These are phyloP conservation scores for Asbolus verrucosus DNA, from an alignment of 1,140 invertebrate species.

Conservation along the genomic window DNA sequence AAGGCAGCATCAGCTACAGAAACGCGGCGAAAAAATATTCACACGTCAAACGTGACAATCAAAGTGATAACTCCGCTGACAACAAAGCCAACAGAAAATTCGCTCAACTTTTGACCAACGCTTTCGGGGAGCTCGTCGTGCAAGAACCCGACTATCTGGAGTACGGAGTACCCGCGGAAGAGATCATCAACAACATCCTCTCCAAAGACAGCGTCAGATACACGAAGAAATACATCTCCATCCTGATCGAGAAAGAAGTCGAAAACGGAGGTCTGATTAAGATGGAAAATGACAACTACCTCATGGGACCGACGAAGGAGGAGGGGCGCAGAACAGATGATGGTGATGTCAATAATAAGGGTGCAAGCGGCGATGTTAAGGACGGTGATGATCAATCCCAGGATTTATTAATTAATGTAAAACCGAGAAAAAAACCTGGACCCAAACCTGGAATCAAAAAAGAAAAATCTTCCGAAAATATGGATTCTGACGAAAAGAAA, in stretches of 20 bases:
- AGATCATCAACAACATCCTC: conserved; percentile 74
- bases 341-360: not conserved
- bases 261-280: conserved; percentile 75
- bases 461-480: conserved; percentile 41
- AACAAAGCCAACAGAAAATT: conserved; percentile 62
- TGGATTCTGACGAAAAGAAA: conserved; percentile 52
- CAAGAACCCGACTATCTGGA: conserved; percentile 78
- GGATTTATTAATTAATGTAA: conserved; percentile 32
- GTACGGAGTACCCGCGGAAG: conserved; percentile 74
- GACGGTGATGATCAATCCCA: conserved; percentile 8
- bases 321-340: conserved; percentile 54
- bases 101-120: conserved; percentile 71
- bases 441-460: conserved; percentile 45
- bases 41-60: conserved; percentile 66
- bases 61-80: conserved; percentile 40
- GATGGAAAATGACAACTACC: conserved; percentile 75
- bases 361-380: conserved; percentile 39
- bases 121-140: conserved; percentile 76
- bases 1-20: conserved; percentile 85
- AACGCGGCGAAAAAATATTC: conserved; percentile 81
- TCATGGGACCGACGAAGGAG: conserved; percentile 68
- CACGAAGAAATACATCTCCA: conserved; percentile 73
- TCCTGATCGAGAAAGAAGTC: conserved; percentile 76
- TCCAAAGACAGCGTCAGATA: conserved; percentile 74
- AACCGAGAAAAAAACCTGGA: conserved; percentile 51